Evolutionary conservation across 2,113 vertebrate species (phyloP).

Genomic region (Anoura caudifer): DNA sequence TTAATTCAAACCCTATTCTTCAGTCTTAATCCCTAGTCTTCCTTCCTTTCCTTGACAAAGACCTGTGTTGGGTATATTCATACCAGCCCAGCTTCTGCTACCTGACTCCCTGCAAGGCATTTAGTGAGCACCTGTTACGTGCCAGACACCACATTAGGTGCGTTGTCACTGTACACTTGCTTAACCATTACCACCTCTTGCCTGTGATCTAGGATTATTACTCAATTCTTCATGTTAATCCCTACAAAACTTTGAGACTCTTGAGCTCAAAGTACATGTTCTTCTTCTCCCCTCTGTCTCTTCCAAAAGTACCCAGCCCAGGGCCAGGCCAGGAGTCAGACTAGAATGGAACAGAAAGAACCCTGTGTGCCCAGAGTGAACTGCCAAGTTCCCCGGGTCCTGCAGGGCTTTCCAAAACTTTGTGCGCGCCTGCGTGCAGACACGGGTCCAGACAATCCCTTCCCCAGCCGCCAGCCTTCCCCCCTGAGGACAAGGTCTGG

Average conservation of each 20-base stretch:
- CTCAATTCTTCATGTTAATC: neutral
- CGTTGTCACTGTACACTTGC: neutral
- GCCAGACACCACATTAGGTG: neutral
- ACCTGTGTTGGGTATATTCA: neutral
- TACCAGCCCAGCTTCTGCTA: neutral
- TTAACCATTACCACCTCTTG: neutral
- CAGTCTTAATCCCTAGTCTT: neutral
- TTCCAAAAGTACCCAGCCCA: neutral
- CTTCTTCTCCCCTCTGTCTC: neutral
- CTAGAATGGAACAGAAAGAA: fast-evolving
- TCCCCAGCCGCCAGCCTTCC: neutral
- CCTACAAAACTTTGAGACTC: neutral
- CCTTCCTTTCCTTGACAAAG: neutral
- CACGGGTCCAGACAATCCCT: neutral
- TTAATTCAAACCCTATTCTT: neutral
- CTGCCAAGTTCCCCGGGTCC: neutral
- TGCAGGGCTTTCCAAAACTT: neutral
- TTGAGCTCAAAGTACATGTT: neutral
- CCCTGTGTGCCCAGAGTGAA: fast-evolving
- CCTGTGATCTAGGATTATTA: neutral
- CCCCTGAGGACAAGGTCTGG: neutral
- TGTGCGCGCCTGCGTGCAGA: fast-evolving
- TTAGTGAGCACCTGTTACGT: neutral
- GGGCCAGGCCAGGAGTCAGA: neutral
- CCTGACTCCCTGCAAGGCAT: fast-evolving